phyloP scores from a whole-genome alignment of 2,113 vertebrate species.

The Microtus montanus region DNA sequence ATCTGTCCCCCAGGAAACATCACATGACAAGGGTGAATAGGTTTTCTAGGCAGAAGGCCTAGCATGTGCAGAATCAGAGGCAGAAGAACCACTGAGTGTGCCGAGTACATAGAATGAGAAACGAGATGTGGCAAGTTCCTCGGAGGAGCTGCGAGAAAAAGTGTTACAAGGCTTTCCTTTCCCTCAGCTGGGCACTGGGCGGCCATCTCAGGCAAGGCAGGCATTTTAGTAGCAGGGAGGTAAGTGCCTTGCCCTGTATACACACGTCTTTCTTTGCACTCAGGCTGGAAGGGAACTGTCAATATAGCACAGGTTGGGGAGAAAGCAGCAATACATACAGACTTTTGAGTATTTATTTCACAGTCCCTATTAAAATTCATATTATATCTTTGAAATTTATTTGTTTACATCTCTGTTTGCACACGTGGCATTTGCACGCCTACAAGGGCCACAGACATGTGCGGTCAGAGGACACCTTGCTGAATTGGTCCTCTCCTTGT shows the following conservation, averaged over 20 bases:
- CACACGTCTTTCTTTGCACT: background rate
- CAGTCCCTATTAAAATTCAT: background rate
- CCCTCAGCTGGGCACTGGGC: background rate
- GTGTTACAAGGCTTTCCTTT: background rate
- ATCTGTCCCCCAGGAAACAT: background rate
- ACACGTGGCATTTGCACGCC: background rate
- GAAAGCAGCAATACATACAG: background rate
- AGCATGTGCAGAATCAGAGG: background rate
- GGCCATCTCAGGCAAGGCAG: background rate
- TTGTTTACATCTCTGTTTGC: background rate
- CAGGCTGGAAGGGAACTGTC: background rate
- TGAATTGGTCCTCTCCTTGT: background rate
- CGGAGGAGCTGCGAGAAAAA: background rate
- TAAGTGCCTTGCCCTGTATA: too few relatives aligned
- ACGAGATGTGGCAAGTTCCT: background rate
- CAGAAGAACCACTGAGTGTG: background rate
- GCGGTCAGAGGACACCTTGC: background rate
- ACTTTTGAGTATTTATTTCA: background rate
- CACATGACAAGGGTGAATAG: background rate
- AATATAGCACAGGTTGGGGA: too few relatives aligned
- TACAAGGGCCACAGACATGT: background rate
- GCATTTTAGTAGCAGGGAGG: background rate
- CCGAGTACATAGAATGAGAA: background rate
- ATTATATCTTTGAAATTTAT: background rate
- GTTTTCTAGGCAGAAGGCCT: background rate